Evolutionary conservation across 2,888 invertebrate species (phyloP).

Genomic region (Brachyptera risi): DNA sequence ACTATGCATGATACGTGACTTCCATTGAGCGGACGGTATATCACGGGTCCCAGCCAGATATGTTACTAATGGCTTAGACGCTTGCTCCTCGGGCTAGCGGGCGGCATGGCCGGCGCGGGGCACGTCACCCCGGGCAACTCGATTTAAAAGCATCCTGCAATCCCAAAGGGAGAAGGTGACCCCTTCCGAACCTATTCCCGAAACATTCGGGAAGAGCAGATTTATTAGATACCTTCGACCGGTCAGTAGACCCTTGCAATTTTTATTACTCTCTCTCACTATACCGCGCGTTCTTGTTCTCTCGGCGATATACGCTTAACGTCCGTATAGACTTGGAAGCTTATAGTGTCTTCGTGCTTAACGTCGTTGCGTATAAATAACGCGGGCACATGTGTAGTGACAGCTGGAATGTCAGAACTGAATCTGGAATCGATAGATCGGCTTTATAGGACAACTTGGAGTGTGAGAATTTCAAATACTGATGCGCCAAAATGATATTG

Average conservation of each 20-base stretch:
- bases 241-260: constrained; percentile 11
- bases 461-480: no score
- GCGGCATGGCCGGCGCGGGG: not conserved
- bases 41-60: not conserved
- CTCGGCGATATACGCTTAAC: no score
- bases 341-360: no score
- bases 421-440: no score
- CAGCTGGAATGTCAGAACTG: no score
- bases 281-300: no score
- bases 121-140: not conserved
- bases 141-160: not conserved
- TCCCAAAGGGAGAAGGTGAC: not conserved
- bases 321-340: no score
- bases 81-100: not conserved
- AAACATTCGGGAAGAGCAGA: constrained; percentile 16
- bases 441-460: no score
- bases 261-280: not conserved
- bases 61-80: not conserved
- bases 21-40: not conserved
- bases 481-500: no score
- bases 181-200: not conserved
- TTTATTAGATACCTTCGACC: constrained; percentile 9
- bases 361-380: no score
- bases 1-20: not conserved
- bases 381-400: no score